Conservation (phyloP, 2,888 invertebrate genomes). For the Acanthacorydalis orientalis region DNA sequence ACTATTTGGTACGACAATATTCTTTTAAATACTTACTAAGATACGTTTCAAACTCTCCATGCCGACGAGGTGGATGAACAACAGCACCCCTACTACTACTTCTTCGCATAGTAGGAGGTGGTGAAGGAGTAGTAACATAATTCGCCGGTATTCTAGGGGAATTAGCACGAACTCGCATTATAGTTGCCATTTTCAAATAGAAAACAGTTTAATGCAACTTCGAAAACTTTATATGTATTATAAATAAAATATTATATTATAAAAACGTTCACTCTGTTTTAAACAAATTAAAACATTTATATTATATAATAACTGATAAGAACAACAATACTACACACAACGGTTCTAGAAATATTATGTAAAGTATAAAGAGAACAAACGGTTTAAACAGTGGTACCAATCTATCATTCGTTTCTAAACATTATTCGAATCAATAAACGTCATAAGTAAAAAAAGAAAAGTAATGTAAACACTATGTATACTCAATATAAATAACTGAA, state of each 20-base stretch:
- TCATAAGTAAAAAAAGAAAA: too few relatives aligned
- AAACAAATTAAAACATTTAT: not conserved
- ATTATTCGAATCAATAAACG: too few relatives aligned
- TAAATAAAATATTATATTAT: not conserved
- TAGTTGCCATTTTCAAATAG: not conserved
- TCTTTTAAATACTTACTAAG: slow-evolving; percentile 28
- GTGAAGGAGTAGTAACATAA: not conserved
- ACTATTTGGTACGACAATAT: too few relatives aligned
- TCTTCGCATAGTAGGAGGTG: slow-evolving; percentile 1
- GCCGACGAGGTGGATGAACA: slow-evolving; percentile 4
- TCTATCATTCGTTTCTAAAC: too few relatives aligned
- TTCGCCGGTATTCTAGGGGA: slow-evolving; percentile 1
- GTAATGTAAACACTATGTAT: too few relatives aligned
- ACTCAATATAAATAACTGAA: too few relatives aligned
- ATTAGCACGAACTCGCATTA: slow-evolving; percentile 6
- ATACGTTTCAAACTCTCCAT: slow-evolving; percentile 31
- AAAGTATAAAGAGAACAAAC: not conserved
- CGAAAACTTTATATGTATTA: not conserved
- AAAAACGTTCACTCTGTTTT: not conserved
- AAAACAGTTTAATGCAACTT: not conserved
- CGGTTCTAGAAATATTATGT: too few relatives aligned
- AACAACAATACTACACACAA: too few relatives aligned
- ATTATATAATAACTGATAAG: too few relatives aligned
- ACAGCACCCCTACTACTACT: not conserved
- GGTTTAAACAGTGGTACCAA: not conserved